Percentiles rank a stretch among this genome's conserved stretches.
Evolutionary conservation across 2,113 vertebrate species (phyloP).

Genomic region (Nyctibius bracteatus): DNA sequence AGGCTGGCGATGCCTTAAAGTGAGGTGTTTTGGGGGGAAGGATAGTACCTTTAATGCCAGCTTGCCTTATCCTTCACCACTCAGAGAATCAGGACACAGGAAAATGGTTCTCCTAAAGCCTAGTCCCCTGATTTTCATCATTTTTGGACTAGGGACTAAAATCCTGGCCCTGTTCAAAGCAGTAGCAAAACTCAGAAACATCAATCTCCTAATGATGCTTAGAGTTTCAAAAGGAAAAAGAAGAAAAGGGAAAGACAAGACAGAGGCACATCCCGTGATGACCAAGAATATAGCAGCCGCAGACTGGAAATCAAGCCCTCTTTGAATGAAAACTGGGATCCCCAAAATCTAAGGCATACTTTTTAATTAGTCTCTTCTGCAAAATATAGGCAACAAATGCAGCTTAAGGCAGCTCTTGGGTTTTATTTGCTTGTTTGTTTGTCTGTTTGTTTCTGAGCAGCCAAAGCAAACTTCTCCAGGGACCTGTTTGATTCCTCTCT

Average conservation of each 20-base stretch:
- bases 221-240: neutral
- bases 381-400: neutral
- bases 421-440: constrained; percentile 32
- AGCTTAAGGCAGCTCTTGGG: neutral
- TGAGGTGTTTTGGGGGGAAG: neutral
- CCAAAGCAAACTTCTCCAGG: constrained; percentile 10
- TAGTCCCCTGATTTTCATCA: neutral
- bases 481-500: constrained; percentile 27
- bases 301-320: neutral
- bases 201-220: neutral
- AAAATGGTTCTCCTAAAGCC: neutral
- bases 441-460: constrained; percentile 4
- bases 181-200: neutral
- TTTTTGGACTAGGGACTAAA: neutral
- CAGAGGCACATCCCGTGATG: neutral
- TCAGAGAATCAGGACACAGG: neutral
- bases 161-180: neutral
- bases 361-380: constrained; percentile 14
- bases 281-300: neutral
- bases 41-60: neutral
- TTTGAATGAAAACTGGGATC: neutral
- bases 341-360: neutral
- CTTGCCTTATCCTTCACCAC: neutral
- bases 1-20: neutral
- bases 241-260: fast-evolving